Evolutionary conservation across 2,888 invertebrate genomes (phyloP), one percentile per base, ranked within the genome.

Genomic region (Sepiola atlantica): DNA sequence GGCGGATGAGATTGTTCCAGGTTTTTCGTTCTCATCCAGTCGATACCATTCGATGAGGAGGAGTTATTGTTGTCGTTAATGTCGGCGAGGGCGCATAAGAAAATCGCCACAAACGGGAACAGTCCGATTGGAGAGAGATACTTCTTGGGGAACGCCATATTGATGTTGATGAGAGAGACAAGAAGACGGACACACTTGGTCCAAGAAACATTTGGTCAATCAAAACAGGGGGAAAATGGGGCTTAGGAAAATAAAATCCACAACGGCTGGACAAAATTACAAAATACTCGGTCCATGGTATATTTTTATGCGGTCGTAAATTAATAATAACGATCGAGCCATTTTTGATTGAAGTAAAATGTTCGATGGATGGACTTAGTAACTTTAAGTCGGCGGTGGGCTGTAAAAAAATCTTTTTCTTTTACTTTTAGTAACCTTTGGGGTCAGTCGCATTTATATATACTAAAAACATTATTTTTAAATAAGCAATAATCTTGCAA

Each of bases 181-280:
- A 18, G 35, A 90, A 18, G 35, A 90, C 28, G 35, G 35, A n/a
- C 21, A 16, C n/a, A 90, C 90, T 21, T n/a, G 90, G 54, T 92
- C 55, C 92, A 92, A 92, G 54, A 92, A 92, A 55, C 92, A 92
- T 92, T 92, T 92, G 92, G 92, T 92, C 92, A 92, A 92, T 55
- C 45, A 55, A 54, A 55, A 28, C 92, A 54, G 10, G 55, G 35
- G 10, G 28, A 55, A n/a, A 55, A 92, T 54, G 92, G 24, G 12
- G 4, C 16, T 32, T n/a, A 45, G 45, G 45, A 16, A 77, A 77
- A 32, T 77, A n/a, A 32, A 77, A 77, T 77, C 77, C 77, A 77
- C n/a, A 77, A 77, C n/a, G n/a, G n/a, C n/a, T 77, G 10, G 32
- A 32, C 21, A 77, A 77, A 77, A 77, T n/a, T 77, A 77, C 16